Evolutionary conservation across 2,888 invertebrate species (phyloP).

Genomic region (Hydroisotoma schaefferi): DNA sequence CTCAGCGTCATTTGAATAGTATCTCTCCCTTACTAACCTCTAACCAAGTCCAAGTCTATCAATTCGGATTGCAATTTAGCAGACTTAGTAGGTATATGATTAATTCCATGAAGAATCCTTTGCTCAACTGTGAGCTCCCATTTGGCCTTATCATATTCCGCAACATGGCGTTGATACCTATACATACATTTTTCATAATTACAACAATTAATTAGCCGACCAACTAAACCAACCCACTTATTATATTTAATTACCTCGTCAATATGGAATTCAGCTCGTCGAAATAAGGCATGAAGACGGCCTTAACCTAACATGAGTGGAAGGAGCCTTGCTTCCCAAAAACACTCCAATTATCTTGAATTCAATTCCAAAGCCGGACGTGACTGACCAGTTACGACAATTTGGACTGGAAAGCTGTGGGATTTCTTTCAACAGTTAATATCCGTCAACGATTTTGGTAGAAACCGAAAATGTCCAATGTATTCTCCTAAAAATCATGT

Average conservation of each 20-base stretch:
- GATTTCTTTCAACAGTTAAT: too few species aligned
- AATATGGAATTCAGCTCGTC: conserved; percentile 47
- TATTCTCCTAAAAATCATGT: too few species aligned
- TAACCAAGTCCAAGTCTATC: conserved; percentile 91
- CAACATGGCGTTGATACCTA: conserved; percentile 94
- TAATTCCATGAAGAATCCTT: conserved; percentile 78
- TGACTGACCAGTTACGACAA: not conserved
- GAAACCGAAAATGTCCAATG: not conserved
- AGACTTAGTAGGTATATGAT: conserved; percentile 73
- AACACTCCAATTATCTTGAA: not conserved
- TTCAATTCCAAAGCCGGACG: not conserved
- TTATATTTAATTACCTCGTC: conserved; percentile 38
- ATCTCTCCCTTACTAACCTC: conserved; percentile 63
- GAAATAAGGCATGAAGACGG: conserved; percentile 45
- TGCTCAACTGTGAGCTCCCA: conserved; percentile 96
- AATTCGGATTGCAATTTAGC: conserved; percentile 82
- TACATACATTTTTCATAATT: conserved; percentile 26
- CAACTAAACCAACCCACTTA: not conserved
- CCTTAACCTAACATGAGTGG: conserved; percentile 19
- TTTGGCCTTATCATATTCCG: conserved; percentile 93
- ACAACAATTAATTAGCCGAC: not conserved
- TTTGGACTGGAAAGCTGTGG: not conserved
- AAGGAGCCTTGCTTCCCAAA: not conserved
- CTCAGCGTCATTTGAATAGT: not conserved
- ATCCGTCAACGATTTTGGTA: too few species aligned